Base-by-base conservation (phyloP, 2,113 vertebrate species). In the Sphaerodactylus townsendi region DNA sequence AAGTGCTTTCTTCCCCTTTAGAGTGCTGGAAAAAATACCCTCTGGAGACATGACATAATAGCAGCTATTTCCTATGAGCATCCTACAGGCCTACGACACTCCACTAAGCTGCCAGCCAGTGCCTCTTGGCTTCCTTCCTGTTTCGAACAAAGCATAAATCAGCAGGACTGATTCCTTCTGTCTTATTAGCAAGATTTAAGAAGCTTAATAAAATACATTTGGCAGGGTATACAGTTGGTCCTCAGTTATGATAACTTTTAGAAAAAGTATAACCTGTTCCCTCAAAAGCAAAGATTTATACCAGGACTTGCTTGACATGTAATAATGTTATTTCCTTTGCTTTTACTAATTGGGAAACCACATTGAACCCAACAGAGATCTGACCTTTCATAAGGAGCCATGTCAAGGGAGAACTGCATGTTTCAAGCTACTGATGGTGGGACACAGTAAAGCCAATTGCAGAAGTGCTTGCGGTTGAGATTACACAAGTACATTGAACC, bases 181-280 rank as follows among this genome's bases (percentile, higher is more conserved):
- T 30, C 83, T 77, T 87, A 77, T 73, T 87, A 86, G 35, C 82
- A 91, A 86, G 86, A 87, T 78, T 90, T 77, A 89, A 86, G 65
- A 35, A 85, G 78, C 14, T 81, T 87, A 73, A 89, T 41, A 85
- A 93, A 92, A 81, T 73, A 87, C 33, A 73, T 91, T 81, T 76
- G n/a, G 25, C 81, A 89, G 64, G 15, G 82, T 90, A n/a, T 53
- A 1, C 79, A 46, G 25, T 87, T 14, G 0, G 62, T 91, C 91
- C 79, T 85, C 50, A 90, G n/a, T 35, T 44, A 25, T 68, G 33
- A 71, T 66, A 62, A 66, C 85, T 90, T 90, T 82, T 73, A 71
- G 72, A 68, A 91, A 91, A 76, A 78, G 11, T 46, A 48, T 87
- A 79, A 35, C 69, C 19, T 84, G 48, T 90, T 90, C 66, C 39